These are phyloP conservation scores for Gambelia wislizenii DNA, from an alignment of 2,797 vertebrate genomes.

Conservation along the genomic window DNA sequence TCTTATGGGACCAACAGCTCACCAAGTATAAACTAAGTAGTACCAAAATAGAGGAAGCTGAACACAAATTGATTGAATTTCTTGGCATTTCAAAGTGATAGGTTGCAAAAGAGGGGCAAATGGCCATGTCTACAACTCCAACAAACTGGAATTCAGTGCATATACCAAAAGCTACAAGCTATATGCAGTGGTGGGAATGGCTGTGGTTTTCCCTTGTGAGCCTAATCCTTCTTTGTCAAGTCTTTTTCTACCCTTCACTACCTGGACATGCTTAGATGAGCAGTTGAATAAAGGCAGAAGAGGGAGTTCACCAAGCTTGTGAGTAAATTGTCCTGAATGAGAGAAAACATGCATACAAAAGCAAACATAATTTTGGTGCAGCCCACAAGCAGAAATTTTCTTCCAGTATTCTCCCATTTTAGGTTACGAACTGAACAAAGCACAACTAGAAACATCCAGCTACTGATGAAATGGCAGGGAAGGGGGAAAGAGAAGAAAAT, in stretches of 20 bases:
- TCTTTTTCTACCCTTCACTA: not conserved
- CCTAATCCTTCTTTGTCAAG: too few species aligned
- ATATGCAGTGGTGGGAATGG: not conserved
- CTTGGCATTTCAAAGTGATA: not conserved
- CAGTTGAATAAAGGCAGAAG: not conserved
- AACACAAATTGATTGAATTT: slow-evolving; percentile 5
- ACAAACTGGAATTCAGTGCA: not conserved
- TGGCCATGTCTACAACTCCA: not conserved
- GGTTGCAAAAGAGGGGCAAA: not conserved
- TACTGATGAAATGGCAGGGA: not conserved
- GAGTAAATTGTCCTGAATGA: not conserved
- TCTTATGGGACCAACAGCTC: not conserved
- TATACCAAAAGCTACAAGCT: not conserved
- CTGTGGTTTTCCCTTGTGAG: not conserved
- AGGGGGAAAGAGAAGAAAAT: not conserved
- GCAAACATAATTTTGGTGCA: slow-evolving; percentile 5
- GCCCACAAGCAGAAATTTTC: not conserved
- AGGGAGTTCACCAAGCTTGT: not conserved
- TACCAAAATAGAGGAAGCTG: not conserved
- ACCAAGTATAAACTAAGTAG: not conserved
- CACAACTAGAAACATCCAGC: not conserved
- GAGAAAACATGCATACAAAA: not conserved
- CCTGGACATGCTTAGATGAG: not conserved
- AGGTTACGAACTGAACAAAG: not conserved
- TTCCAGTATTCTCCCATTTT: not conserved